Percentiles rank a stretch among this genome's conserved stretches.
Conservation (phyloP, 2,113 vertebrate genomes). For the Gallinago media region DNA sequence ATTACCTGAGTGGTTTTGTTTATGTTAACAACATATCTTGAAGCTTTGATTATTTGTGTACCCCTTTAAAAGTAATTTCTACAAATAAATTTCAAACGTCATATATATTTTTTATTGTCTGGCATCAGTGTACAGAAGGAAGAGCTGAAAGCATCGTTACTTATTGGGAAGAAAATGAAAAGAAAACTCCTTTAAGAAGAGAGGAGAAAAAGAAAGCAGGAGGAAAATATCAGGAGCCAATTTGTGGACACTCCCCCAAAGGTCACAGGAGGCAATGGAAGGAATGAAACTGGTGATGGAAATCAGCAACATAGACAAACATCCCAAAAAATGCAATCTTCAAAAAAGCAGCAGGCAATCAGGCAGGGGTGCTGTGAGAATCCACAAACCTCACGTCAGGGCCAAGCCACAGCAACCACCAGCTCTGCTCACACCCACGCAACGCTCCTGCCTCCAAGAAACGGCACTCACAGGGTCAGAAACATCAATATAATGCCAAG, state of each 20-base stretch:
- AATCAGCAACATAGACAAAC: slow-evolving; percentile 21
- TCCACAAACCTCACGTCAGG: slow-evolving; percentile 13
- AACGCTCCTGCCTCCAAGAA: background rate
- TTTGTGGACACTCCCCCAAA: background rate
- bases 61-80: background rate
- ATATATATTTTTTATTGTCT: background rate
- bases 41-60: slow-evolving; percentile 17
- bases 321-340: slow-evolving; percentile 12
- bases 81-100: background rate
- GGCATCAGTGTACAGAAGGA: background rate
- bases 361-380: slow-evolving; percentile 31
- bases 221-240: background rate
- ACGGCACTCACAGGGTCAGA: background rate
- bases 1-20: background rate
- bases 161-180: background rate
- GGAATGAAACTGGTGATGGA: slow-evolving; percentile 31
- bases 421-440: background rate
- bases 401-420: background rate
- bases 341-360: slow-evolving; percentile 40
- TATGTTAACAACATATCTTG: background rate
- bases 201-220: background rate
- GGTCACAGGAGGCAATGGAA: slow-evolving; percentile 21
- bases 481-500: background rate
- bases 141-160: background rate
- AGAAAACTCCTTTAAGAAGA: background rate